Evolutionary conservation across 2,797 vertebrate genomes (phyloP), one percentile per base, ranked within the genome.

Genomic region (Chiroxiphia lanceolata): DNA sequence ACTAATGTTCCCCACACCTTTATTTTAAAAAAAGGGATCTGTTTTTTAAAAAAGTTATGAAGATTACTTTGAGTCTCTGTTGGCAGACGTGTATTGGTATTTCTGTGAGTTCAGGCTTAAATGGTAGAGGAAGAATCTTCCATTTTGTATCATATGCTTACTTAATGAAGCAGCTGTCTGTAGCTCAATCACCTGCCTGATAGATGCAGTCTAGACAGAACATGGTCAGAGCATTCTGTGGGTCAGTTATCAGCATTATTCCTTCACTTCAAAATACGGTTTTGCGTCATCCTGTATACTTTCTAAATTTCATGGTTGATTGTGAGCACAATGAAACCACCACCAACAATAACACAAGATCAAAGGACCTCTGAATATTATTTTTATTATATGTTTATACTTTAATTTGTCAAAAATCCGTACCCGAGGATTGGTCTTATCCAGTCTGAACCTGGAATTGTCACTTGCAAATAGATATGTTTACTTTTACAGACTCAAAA

Each of bases 291-390:
- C 13, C 23, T 71, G 17, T 18, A 34, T 61, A 29, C 16, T 82
- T 63, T 79, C 47, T 63, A 59, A 36, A 54, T 51, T 53, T 61
- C 9, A 17, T 47, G 15, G 22, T 67, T 83, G 56, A 57, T 60
- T 83, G 6, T 68, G 53, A 56, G 5, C 47, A 33, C 18, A 65
- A 10, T 79, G 50, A 54, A 89, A 57, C 31, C 22, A 50, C 4
- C 2, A 22, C 3, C 4, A 45, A 8, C 13, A n/a, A 36, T 22
- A 77, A 40, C 47, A 3, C 0, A 4, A 48, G 54, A 29, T 1
- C 19, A 72, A 64, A 74, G 14, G 4, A 65, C 29, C 19, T 81
- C 21, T 75, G 22, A 75, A 40, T 78, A 22, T 71, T 71, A 19
- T 81, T 48, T 77, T 72, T 71, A 26, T 53, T 23, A 42, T 25